Percentiles rank a stretch among this genome's conserved stretches.
phyloP scores from a whole-genome alignment of 1,140 invertebrate species.

The Bombus superbus region DNA sequence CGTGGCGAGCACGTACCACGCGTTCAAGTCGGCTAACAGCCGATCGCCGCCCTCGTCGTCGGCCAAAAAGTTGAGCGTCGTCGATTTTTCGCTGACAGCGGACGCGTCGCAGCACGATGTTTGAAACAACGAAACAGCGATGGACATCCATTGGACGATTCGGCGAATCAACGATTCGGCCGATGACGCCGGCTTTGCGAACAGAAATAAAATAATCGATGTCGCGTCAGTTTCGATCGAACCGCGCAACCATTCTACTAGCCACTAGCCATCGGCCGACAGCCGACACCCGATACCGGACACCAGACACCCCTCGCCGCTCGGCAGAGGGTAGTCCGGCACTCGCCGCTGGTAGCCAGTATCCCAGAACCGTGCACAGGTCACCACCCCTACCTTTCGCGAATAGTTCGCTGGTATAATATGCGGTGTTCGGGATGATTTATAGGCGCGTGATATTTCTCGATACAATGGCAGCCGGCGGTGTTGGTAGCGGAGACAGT shows the following conservation, averaged over 20 bases:
- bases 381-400: constrained; percentile 50
- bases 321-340: neutral
- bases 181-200: constrained; percentile 18
- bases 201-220: constrained; percentile 73
- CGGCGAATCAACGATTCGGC: constrained; percentile 18
- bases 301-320: constrained; percentile 34
- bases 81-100: no score
- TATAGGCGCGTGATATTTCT: constrained; percentile 75
- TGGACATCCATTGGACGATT: constrained; percentile 16
- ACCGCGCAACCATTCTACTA: constrained; percentile 11
- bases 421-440: constrained; percentile 73
- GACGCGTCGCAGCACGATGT: no score
- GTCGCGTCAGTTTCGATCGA: constrained; percentile 74
- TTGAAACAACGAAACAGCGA: neutral
- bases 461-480: constrained; percentile 72
- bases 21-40: no score
- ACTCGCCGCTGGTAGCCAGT: constrained; percentile 19
- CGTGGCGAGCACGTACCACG: no score
- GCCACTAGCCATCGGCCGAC: constrained; percentile 36
- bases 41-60: no score
- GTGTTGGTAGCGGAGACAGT: constrained; percentile 49
- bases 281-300: constrained; percentile 35
- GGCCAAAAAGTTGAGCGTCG: no score
- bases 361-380: constrained; percentile 25
- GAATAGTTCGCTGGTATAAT: constrained; percentile 74